phyloP scores from a whole-genome alignment of 2,113 vertebrate species.

The Penelope pileata region DNA sequence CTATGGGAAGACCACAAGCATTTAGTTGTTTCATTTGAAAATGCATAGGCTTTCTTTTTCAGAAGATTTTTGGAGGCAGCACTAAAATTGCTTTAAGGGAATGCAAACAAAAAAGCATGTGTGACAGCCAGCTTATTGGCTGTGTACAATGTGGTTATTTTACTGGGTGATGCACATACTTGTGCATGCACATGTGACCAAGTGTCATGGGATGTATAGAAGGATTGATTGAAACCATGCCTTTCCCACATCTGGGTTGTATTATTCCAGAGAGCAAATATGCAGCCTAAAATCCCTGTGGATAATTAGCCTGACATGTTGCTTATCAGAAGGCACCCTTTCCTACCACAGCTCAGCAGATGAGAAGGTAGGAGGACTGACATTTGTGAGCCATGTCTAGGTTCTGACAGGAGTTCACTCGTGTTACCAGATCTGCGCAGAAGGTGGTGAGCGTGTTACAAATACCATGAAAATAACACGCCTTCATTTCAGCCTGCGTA shows the following conservation, averaged over 20 bases:
- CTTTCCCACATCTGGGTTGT: slow-evolving; percentile 67
- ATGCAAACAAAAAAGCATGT: neutral
- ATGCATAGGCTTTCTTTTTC: neutral
- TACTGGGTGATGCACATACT: neutral
- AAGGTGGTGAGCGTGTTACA: neutral
- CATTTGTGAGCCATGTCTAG: neutral
- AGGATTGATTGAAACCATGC: slow-evolving; percentile 36
- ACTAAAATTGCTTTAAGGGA: neutral
- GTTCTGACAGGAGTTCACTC: neutral
- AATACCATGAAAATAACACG: neutral
- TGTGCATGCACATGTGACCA: neutral
- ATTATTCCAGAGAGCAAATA: slow-evolving; percentile 66
- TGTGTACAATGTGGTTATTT: neutral
- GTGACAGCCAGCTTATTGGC: neutral
- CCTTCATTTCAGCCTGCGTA: neutral
- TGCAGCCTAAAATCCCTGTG: slow-evolving; percentile 32
- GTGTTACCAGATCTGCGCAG: neutral
- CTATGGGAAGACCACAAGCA: neutral
- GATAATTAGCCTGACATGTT: slow-evolving; percentile 57
- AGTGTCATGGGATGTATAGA: slow-evolving; percentile 24
- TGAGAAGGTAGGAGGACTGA: slow-evolving; percentile 2
- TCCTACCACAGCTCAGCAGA: slow-evolving; percentile 14
- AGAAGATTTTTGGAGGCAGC: neutral
- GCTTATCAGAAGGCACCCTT: slow-evolving; percentile 46
- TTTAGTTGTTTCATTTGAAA: neutral